These are phyloP conservation scores for Scaptomyza caliginosa DNA, from an alignment of 2,888 invertebrate genomes.

Conservation along the genomic window DNA sequence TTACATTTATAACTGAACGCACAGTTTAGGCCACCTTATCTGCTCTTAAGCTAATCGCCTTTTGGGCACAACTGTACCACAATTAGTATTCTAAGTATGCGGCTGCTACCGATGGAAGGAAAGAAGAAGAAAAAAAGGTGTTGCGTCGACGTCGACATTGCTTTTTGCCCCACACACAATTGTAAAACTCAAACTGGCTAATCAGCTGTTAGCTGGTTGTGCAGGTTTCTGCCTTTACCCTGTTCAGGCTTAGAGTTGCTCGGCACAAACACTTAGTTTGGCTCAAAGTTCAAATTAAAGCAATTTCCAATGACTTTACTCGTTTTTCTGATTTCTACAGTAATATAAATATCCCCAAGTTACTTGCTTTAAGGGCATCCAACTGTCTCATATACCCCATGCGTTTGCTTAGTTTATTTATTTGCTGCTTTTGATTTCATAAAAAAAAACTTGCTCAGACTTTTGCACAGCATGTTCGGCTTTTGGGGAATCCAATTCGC, in stretches of 20 bases:
- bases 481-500: constrained; percentile 48
- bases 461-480: constrained; percentile 37
- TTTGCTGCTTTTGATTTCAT: constrained; percentile 29
- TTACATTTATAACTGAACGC: background rate
- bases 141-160: constrained; percentile 11
- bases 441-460: constrained; percentile 54
- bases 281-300: too few species aligned
- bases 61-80: constrained; percentile 66
- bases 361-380: too few species aligned
- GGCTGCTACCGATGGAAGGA: constrained; percentile 43
- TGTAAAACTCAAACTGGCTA: constrained; percentile 66
- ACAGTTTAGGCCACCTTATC: background rate
- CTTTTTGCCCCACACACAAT: constrained; percentile 38
- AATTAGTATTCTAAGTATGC: constrained; percentile 68
- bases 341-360: too few species aligned
- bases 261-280: too few species aligned
- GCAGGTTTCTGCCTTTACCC: constrained; percentile 56
- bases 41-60: constrained; percentile 16
- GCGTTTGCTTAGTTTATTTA: background rate
- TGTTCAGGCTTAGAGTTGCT: background rate
- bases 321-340: too few species aligned
- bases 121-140: constrained; percentile 19
- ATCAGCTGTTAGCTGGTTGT: constrained; percentile 74
- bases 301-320: too few species aligned
- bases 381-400: background rate